Evolutionary conservation across 2,797 vertebrate species (phyloP), one percentile per base, ranked within the genome.

Genomic region (Lepilemur septentrionalis): DNA sequence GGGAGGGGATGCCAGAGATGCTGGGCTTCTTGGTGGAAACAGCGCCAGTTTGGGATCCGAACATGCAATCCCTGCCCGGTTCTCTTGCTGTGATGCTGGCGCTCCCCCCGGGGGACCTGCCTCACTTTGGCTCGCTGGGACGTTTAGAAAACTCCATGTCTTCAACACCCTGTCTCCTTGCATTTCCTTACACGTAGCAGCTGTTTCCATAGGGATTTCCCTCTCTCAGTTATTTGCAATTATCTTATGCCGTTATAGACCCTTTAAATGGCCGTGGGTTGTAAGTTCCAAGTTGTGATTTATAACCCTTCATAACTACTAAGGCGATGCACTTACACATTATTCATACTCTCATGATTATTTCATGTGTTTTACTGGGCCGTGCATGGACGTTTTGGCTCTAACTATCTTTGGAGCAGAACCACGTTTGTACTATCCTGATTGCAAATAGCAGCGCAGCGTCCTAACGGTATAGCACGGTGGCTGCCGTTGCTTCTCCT

Each of bases 131-230:
- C 72, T 72, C 14, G 0, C 10, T 2, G 35, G 82, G 35, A 65
- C 32, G 0, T 86, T 79, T 50, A 10, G 73, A 83, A 59, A 43
- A 17, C 0, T 9, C 35, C 15, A 1, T 0, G 0, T n/a, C 22
- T 13, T 86, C 84, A 43, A 15, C 32, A 8, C 55, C 6, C 80
- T 38, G 4, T 4, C 46, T 23, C 30, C 28, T 57, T 25, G 25
- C 23, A 15, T 70, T 87, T 91, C 35, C 85, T 88, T 38, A 10
- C 23, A 14, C 0, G 4, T 2, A 35, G 18, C 28, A 5, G 30
- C 75, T 22, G 13, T 78, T 79, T 86, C 63, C 1, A 0, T 5
- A n/a, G 89, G 86, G 79, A 70, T n/a, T 73, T 38, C 43, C 59
- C 23, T 22, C 22, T 52, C 63, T 23, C 57, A 3, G 43, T 90